Evolutionary conservation across 2,113 vertebrate species (phyloP).

Genomic region (Paratilapia polleni): DNA sequence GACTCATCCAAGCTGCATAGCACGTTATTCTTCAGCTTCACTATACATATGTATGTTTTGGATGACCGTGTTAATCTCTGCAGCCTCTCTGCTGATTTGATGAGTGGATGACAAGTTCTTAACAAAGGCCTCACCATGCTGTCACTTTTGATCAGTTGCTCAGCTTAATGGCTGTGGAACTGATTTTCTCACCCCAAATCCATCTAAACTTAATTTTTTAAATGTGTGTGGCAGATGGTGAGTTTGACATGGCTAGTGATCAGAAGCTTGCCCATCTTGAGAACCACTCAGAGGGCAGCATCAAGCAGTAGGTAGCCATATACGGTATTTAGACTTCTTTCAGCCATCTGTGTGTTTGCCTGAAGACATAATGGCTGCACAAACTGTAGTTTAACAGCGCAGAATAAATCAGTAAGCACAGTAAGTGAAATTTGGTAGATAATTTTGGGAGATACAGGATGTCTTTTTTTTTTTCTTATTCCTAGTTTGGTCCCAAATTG

Average conservation of each 20-base stretch:
- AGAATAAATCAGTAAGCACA: background rate
- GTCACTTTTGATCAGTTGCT: constrained; percentile 48
- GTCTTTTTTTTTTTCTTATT: background rate
- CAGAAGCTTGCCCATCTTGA: constrained; percentile 25
- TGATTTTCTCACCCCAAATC: constrained; percentile 43
- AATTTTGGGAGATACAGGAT: background rate
- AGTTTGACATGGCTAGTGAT: constrained; percentile 36
- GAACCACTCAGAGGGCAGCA: constrained; percentile 7
- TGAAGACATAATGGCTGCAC: constrained; percentile 3
- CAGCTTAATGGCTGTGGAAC: constrained; percentile 28
- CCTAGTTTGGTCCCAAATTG: background rate
- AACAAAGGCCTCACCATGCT: constrained; percentile 39
- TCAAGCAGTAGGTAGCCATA: constrained; percentile 4
- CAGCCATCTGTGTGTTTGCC: constrained; percentile 35
- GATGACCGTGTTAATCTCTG: constrained; percentile 43
- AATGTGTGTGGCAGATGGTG: constrained; percentile 45
- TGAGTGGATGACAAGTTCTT: constrained; percentile 41
- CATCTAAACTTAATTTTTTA: constrained; percentile 41
- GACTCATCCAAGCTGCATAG: constrained; percentile 3
- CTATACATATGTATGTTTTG: constrained; percentile 31
- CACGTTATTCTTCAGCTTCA: constrained; percentile 6
- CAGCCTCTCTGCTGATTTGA: constrained; percentile 41
- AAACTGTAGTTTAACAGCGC: constrained; percentile 2
- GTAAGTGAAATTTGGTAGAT: background rate
- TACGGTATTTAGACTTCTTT: constrained; percentile 3